These are phyloP conservation scores for Phataginus tricuspis DNA, from an alignment of 2,797 vertebrate species.

Conservation along the genomic window DNA sequence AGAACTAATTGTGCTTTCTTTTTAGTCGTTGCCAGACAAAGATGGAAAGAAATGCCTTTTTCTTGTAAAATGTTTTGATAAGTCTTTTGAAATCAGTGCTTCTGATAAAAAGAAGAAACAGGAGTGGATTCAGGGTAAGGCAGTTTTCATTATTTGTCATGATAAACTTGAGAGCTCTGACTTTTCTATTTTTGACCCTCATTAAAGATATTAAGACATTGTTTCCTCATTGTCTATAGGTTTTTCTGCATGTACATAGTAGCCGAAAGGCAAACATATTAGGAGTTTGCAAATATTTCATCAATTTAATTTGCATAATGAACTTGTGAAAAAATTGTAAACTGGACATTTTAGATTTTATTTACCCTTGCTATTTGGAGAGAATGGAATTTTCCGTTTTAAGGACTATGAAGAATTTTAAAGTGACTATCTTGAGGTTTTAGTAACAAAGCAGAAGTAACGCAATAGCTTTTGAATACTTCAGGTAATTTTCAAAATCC, in stretches of 20 bases:
- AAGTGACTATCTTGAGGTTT: slow-evolving; percentile 8
- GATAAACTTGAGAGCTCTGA: not conserved
- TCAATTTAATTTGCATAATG: slow-evolving; percentile 32
- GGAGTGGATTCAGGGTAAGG: slow-evolving; percentile 98
- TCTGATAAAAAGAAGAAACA: slow-evolving; percentile 99
- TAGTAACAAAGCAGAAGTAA: slow-evolving; percentile 16
- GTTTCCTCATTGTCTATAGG: not conserved
- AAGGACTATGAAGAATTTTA: slow-evolving; percentile 21
- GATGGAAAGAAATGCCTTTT: slow-evolving; percentile 98
- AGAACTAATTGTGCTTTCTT: slow-evolving; percentile 56
- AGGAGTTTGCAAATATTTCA: not conserved
- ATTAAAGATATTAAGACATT: not conserved
- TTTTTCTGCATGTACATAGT: not conserved
- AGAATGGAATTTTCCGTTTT: not conserved
- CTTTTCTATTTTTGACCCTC: not conserved
- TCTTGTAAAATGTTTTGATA: slow-evolving; percentile 93
- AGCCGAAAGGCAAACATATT: slow-evolving; percentile 9
- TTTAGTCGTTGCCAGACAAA: slow-evolving; percentile 94
- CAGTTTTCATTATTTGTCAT: not conserved
- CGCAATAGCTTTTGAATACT: slow-evolving; percentile 17
- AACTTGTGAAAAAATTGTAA: slow-evolving; percentile 37
- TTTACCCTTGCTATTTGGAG: not conserved
- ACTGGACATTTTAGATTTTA: slow-evolving; percentile 26
- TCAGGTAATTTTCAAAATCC: slow-evolving; percentile 15
- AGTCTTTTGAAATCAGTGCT: slow-evolving; percentile 97